These are phyloP conservation scores for Scelioninae gen. 1 DNA, from an alignment of 2,888 invertebrate species.

Conservation along the genomic window DNA sequence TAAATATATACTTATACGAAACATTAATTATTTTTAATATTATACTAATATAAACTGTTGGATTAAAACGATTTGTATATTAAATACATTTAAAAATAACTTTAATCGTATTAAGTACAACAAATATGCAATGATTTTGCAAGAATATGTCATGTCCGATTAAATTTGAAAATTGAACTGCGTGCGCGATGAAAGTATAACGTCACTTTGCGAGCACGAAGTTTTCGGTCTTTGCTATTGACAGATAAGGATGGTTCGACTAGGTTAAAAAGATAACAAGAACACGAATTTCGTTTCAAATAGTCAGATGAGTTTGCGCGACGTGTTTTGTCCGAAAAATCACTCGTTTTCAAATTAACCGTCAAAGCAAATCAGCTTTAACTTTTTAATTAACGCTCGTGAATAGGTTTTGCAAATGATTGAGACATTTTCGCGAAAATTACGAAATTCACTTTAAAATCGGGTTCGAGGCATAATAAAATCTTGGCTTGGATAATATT, in stretches of 20 bases:
- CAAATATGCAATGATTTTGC: too few species aligned
- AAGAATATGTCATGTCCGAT: too few species aligned
- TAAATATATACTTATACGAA: too few species aligned
- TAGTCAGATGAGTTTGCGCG: conserved; percentile 13
- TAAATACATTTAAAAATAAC: too few species aligned
- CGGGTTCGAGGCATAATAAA: conserved; percentile 31
- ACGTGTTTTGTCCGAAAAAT: too few species aligned
- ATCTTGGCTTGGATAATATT: conserved; percentile 37
- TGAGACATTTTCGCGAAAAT: conserved; percentile 13
- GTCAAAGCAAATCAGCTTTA: too few species aligned
- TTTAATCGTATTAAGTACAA: too few species aligned
- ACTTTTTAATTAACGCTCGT: conserved; percentile 39
- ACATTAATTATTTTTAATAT: too few species aligned
- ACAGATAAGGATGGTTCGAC: conserved; percentile 56
- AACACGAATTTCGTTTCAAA: conserved; percentile 43
- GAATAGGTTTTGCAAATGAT: conserved; percentile 33
- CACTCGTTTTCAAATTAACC: too few species aligned
- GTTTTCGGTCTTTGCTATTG: conserved; percentile 55
- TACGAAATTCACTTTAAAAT: conserved; percentile 32
- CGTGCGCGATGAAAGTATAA: not conserved
- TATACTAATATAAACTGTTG: too few species aligned
- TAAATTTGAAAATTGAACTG: too few species aligned
- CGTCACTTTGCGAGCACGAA: conserved; percentile 26
- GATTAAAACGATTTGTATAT: too few species aligned
- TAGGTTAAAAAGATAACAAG: conserved; percentile 60